Evolutionary conservation across 2,888 invertebrate species (phyloP), one percentile per base, ranked within the genome.

Genomic region (Heliconius ethilla): DNA sequence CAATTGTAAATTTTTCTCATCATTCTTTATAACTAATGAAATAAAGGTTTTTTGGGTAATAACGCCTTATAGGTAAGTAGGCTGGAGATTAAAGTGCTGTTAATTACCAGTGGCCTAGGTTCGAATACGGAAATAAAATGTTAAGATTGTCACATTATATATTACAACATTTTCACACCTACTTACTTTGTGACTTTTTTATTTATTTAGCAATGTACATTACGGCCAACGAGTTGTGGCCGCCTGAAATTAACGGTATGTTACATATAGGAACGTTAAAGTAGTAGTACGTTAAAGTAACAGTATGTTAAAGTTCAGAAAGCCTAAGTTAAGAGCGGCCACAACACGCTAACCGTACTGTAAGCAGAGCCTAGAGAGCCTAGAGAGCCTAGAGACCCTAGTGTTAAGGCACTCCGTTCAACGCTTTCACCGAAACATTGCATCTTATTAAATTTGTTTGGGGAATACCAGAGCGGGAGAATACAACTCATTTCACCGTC

Each of bases 21-120:
- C 69, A 74, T 80, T 79, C 77, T 77, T 73, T 70, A 62, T 70
- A 62, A 75, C 62, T 76, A 73, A 73, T 66, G 75, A 75, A 80
- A 73, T 79, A 29, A 55, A 55, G 25, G 37, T 40, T 72, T 76
- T 80, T 77, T 77, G 22, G 13, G 33, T 72, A 75, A 78, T 80
- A 76, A 75, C 66, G 70, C 55, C 69, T 72, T 78, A 66, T 59
- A 45, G 37, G 69, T 80, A 55, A 59, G 67, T 22, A 66, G 66
- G 66, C 22, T 66, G 66, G n/a, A n/a, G n/a, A 67, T 73, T 67
- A 62, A 74, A 45, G 69, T 59, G 74, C 45, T 55, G 25, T 55
- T 72, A 55, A 69, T 40, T 69, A 69, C 25, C 40, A 40, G 40
- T 7, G 25, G 18, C 15, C 33, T 33, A 66, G 33, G 66, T 66